Conservation (phyloP, 2,888 invertebrate genomes). For the Cephus pygmeus region DNA sequence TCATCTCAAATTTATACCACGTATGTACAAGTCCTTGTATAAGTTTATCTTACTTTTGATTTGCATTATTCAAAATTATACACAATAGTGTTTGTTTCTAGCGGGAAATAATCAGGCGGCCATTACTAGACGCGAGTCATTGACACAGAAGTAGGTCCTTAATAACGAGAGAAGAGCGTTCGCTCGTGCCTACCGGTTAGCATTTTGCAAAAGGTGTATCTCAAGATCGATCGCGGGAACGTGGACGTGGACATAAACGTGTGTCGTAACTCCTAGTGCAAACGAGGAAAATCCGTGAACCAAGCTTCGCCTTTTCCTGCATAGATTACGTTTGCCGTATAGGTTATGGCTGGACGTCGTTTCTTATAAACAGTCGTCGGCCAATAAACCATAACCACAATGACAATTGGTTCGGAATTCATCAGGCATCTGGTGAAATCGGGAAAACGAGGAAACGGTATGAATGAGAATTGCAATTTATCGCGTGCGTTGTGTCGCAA, state of each 20-base stretch:
- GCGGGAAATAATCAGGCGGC: not conserved
- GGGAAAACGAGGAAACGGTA: not conserved
- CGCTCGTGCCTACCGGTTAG: not conserved
- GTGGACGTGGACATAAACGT: not conserved
- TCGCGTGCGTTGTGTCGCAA: not conserved
- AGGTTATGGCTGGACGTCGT: not conserved
- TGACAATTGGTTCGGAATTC: not conserved
- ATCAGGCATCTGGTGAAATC: not conserved
- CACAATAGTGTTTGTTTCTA: not conserved
- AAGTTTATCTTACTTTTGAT: not conserved
- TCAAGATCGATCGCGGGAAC: not conserved
- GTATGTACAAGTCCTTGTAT: not conserved
- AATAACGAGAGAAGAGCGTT: not conserved
- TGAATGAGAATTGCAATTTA: not conserved
- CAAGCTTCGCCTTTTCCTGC: not conserved
- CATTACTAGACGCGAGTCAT: slow-evolving; percentile 1
- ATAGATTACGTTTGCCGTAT: not conserved
- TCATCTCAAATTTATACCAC: not conserved
- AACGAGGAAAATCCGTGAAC: not conserved
- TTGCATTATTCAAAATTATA: not conserved
- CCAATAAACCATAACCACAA: not conserved
- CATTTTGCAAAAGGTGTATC: not conserved
- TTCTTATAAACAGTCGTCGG: not conserved
- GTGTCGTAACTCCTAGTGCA: not conserved
- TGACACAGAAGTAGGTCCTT: slow-evolving; percentile 6